These are phyloP conservation scores for Acropora yongei DNA, from an alignment of 64 coral and sea anemone species.

Conservation along the genomic window DNA sequence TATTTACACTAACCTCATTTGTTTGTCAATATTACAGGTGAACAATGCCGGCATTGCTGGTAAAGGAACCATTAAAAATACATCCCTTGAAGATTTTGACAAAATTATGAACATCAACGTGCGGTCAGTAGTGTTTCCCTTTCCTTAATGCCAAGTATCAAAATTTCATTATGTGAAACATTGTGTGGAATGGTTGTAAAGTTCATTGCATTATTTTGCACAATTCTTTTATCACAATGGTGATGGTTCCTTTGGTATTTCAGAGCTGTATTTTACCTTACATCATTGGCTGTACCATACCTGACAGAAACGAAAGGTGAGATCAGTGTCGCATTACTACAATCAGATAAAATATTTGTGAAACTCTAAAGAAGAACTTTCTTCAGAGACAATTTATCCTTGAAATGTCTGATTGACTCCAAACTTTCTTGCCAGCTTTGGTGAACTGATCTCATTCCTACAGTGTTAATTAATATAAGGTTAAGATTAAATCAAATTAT, in stretches of 20 bases:
- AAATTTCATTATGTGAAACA: no score
- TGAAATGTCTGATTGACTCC: no score
- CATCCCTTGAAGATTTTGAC: constrained; percentile 48
- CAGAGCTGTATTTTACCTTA: constrained; percentile 67
- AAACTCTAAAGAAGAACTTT: no score
- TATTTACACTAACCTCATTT: not conserved
- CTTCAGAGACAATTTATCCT: no score
- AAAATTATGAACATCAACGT: constrained; percentile 38
- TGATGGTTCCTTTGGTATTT: not conserved
- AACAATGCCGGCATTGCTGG: constrained; percentile 47
- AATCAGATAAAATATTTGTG: no score
- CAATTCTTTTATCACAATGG: not conserved
- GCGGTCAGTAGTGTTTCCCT: not conserved
- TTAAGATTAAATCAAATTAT: no score
- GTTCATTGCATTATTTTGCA: no score
- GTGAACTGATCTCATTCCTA: no score
- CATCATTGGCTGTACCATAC: constrained; percentile 69
- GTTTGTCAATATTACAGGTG: not conserved
- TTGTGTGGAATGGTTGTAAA: no score
- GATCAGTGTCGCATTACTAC: not conserved
- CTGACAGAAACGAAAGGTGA: constrained; percentile 72
- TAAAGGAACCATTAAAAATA: constrained; percentile 39
- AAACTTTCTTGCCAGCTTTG: not conserved
- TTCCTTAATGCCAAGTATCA: no score
- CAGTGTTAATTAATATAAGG: no score